These are phyloP conservation scores for Saccostrea cuccullata DNA, from an alignment of 1,140 invertebrate species.

Conservation along the genomic window DNA sequence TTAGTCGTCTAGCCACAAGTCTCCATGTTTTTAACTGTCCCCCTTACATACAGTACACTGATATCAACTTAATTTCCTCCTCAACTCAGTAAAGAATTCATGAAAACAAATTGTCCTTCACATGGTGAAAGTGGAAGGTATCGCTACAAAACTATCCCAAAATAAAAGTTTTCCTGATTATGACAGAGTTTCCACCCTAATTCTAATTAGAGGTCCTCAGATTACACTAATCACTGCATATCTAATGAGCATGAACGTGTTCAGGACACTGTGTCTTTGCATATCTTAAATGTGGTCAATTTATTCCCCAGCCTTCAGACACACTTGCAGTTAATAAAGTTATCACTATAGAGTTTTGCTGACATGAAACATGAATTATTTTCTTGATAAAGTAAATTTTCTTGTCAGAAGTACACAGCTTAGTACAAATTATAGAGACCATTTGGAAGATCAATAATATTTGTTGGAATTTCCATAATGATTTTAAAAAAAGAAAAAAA, in stretches of 20 bases:
- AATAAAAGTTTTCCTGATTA: not conserved
- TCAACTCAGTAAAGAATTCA: too few species aligned
- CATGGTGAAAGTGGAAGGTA: not conserved
- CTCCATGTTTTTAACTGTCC: not conserved
- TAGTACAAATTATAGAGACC: too few species aligned
- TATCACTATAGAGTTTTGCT: not conserved
- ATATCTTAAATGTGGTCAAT: conserved; percentile 24
- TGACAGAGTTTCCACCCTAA: not conserved
- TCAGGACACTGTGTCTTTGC: conserved; percentile 3
- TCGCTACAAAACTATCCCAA: not conserved
- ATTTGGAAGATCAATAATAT: too few species aligned
- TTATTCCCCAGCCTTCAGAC: not conserved
- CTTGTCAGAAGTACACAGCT: not conserved
- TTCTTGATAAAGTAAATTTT: not conserved
- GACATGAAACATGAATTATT: not conserved
- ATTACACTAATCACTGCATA: conserved; percentile 1
- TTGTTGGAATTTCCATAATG: too few species aligned
- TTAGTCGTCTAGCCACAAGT: not conserved
- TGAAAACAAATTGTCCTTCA: not conserved
- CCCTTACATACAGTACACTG: not conserved
- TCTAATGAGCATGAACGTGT: not conserved
- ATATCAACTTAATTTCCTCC: not conserved
- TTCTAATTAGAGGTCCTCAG: not conserved
- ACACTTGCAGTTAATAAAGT: conserved; percentile 12
- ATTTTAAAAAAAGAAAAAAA: too few species aligned